Evolutionary conservation across 2,888 invertebrate species (phyloP), one percentile per base, ranked within the genome.

Genomic region (Rotaria socialis): DNA sequence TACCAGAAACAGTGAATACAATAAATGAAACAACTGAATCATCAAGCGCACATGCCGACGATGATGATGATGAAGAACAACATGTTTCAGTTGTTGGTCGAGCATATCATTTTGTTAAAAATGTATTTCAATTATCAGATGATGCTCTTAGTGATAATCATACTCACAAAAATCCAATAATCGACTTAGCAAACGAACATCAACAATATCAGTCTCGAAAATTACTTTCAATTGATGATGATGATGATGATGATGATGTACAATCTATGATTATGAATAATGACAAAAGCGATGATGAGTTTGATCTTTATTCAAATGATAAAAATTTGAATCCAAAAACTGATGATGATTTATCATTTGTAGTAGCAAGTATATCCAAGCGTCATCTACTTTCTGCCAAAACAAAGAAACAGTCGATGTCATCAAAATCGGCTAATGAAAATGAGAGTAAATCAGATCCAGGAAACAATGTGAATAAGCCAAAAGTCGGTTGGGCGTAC

Each of bases 401-500:
- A 67, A 41, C 35, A 35, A 35, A 35, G 1, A 67, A 35, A 67
- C 3, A 11, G 1, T 10, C 19, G 14, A 8, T 16, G 16, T 2
- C n/a, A n/a, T 47, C 80, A 47, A 80, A 80, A 80, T 0, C 80
- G 5, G n/a, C 0, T 22, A 43, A 43, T 80, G 19, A 0, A 1
- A 80, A 80, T 14, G 47, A 80, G 16, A 80, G 47, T 47, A 43
- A 80, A n/a, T 10, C 43, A 7, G 22, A 47, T n/a, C n/a, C 75
- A 47, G 10, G 1, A 47, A 10, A 1, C 22, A 22, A n/a, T 14
- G 60, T 11, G 4, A 35, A 75, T n/a, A 86, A 86, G 24, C 86
- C 85, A 8, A 85, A 80, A 60, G 86, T 86, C 19, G 86, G 86
- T 41, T 86, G 85, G 85, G 47, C 74, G 35, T 85, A 85, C 80